Percentiles rank a stretch among this genome's conserved stretches.
Evolutionary conservation across 30 jellyfish, hydroid and myxozoan genomes (phyloP).

Genomic region (Aurelia coerulea): DNA sequence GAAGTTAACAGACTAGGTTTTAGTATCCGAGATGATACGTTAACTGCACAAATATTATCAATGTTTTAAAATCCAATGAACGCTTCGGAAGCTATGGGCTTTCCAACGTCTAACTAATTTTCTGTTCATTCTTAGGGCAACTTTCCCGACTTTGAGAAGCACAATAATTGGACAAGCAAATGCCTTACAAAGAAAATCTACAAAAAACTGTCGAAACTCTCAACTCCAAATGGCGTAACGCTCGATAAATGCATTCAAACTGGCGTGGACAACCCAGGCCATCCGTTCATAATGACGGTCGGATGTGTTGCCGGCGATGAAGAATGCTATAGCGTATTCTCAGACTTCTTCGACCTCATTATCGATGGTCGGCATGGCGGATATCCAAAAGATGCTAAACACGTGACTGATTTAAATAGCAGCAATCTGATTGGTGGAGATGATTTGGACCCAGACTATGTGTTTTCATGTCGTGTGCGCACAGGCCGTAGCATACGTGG

Average conservation of each 20-base stretch:
- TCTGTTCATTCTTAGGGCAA: constrained; percentile 5
- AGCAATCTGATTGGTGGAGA: constrained; percentile 62
- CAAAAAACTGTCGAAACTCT: constrained; percentile 32
- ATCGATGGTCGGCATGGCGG: constrained; percentile 70
- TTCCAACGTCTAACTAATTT: too few relatives aligned
- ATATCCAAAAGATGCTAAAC: constrained; percentile 23
- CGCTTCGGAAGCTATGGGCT: too few relatives aligned
- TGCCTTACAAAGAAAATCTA: constrained; percentile 68
- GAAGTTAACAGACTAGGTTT: too few relatives aligned
- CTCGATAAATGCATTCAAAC: constrained; percentile 84
- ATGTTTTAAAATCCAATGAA: too few relatives aligned
- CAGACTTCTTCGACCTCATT: constrained; percentile 55
- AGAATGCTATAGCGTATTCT: constrained; percentile 46
- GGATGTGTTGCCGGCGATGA: constrained; percentile 94
- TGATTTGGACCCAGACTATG: constrained; percentile 60
- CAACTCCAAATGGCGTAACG: constrained; percentile 71
- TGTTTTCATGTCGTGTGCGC: constrained; percentile 67
- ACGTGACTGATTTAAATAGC: constrained; percentile 57
- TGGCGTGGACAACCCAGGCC: constrained; percentile 99
- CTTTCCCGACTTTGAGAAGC: constrained; percentile 77
- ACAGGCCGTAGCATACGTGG: constrained; percentile 72
- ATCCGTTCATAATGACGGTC: constrained; percentile 91
- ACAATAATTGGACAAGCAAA: constrained; percentile 88
- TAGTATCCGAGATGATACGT: too few relatives aligned
- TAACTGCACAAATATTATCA: too few relatives aligned